A percentile compares a stretch with the other conserved stretches of the same genome.
phyloP scores from a whole-genome alignment of 2,113 vertebrate species.

The Uropsilus gracilis region DNA sequence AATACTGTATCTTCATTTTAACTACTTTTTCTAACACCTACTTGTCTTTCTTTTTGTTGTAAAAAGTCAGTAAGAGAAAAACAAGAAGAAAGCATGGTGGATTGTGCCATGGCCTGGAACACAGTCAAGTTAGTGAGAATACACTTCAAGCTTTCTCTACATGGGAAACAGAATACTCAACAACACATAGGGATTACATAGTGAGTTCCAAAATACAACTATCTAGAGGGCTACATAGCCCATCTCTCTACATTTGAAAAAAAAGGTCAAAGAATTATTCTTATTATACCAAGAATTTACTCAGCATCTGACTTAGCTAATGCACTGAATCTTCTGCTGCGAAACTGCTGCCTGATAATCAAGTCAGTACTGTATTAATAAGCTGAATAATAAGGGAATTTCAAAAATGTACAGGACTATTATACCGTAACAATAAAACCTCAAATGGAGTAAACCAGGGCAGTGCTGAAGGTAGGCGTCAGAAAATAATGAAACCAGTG shows the following conservation, averaged over 20 bases:
- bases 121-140: constrained; percentile 44
- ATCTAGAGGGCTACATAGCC: constrained; percentile 22
- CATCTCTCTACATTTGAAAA: constrained; percentile 76
- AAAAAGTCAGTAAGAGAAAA: constrained; percentile 30
- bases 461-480: constrained; percentile 96
- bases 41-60: constrained; percentile 69
- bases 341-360: constrained; percentile 93
- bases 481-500: constrained; percentile 97
- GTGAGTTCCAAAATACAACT: constrained; percentile 20
- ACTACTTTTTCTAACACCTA: constrained; percentile 60
- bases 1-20: constrained; percentile 76
- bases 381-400: constrained; percentile 99
- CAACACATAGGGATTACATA: constrained; percentile 13
- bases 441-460: constrained; percentile 94
- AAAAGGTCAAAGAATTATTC: constrained; percentile 83
- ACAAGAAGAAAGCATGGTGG: neutral
- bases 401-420: constrained; percentile 98
- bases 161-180: constrained; percentile 17
- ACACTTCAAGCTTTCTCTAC: constrained; percentile 32
- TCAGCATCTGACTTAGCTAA: constrained; percentile 91
- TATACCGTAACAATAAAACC: constrained; percentile 98
- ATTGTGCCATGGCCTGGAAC: neutral
- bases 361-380: constrained; percentile 98
- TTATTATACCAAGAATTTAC: constrained; percentile 88
- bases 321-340: constrained; percentile 90